Conservation (phyloP, 1,140 invertebrate genomes). For the Bombus superbus region DNA sequence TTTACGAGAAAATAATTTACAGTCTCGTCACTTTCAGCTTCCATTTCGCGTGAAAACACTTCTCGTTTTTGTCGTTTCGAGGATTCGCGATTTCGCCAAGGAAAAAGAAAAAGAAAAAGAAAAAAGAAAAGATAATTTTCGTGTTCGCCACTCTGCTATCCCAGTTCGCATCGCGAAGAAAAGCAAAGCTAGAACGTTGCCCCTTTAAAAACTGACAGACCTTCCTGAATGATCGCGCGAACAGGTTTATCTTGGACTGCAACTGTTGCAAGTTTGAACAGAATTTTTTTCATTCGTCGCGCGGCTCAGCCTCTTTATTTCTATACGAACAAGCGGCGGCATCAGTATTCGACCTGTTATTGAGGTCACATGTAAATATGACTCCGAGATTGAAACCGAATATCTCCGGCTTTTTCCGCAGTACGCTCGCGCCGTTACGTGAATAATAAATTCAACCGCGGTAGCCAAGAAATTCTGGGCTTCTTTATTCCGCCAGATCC, state of each 20-base stretch:
- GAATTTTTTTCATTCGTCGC: background rate
- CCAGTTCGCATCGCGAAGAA: background rate
- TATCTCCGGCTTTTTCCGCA: background rate
- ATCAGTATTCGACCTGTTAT: conserved; percentile 28
- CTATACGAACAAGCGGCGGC: background rate
- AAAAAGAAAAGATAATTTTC: too few species aligned
- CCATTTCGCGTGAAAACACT: background rate
- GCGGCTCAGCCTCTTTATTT: conserved; percentile 5
- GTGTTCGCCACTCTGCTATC: too few species aligned
- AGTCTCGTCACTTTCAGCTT: background rate
- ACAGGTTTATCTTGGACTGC: background rate
- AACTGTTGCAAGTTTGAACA: conserved; percentile 2
- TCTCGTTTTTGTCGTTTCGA: background rate
- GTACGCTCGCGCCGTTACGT: background rate
- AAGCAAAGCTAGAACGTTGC: background rate
- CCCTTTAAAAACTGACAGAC: background rate
- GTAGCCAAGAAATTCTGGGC: background rate
- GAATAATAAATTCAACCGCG: conserved; percentile 16
- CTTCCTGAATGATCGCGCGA: background rate
- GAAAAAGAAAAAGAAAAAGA: background rate
- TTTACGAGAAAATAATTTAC: too few species aligned
- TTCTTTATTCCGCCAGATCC: background rate
- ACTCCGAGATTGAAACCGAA: conserved; percentile 27
- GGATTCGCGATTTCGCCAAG: background rate
- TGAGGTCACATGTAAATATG: conserved; percentile 40